These are phyloP conservation scores for Drosophila ustulata DNA, from an alignment of 2,888 invertebrate species.

Conservation along the genomic window DNA sequence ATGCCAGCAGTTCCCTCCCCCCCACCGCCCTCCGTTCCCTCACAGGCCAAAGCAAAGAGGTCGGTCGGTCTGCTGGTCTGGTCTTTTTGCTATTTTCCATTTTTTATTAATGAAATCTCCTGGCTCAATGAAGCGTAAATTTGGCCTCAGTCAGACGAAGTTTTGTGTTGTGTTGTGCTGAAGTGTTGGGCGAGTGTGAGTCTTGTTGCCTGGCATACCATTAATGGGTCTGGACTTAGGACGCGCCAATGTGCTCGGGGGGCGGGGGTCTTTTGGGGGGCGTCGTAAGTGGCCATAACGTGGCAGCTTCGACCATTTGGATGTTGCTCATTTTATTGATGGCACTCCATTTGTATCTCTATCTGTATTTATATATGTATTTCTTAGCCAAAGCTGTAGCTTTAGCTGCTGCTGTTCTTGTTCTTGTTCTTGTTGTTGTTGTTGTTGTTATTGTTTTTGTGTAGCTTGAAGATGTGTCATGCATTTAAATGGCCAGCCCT, in stretches of 20 bases:
- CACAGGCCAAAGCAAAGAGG: not conserved
- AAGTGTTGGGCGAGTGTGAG: slow-evolving; percentile 10
- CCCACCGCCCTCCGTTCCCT: slow-evolving; percentile 1
- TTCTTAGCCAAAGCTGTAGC: slow-evolving; percentile 21
- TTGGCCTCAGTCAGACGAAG: slow-evolving; percentile 29
- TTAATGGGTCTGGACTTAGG: slow-evolving; percentile 65
- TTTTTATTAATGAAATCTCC: slow-evolving; percentile 81
- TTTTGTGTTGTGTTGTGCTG: slow-evolving; percentile 21
- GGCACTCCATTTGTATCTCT: slow-evolving; percentile 37
- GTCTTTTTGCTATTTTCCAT: slow-evolving; percentile 63
- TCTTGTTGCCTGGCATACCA: slow-evolving; percentile 21
- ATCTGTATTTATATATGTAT: slow-evolving; percentile 27
- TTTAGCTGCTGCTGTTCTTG: not conserved
- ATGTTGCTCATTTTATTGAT: slow-evolving; percentile 59
- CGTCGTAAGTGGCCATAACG: slow-evolving; percentile 60
- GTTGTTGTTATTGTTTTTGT: slow-evolving; percentile 29
- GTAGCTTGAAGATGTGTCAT: slow-evolving; percentile 44
- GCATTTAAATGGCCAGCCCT: slow-evolving; percentile 48
- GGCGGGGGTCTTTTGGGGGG: slow-evolving; percentile 32
- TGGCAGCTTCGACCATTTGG: slow-evolving; percentile 42
- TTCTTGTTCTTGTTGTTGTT: not conserved
- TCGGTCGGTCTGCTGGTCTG: not conserved
- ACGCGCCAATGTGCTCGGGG: slow-evolving; percentile 43
- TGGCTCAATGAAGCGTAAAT: slow-evolving; percentile 81
- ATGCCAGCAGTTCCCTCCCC: slow-evolving; percentile 28